Evolutionary conservation across 1,140 invertebrate species (phyloP).

Genomic region (Procambarus clarkii): DNA sequence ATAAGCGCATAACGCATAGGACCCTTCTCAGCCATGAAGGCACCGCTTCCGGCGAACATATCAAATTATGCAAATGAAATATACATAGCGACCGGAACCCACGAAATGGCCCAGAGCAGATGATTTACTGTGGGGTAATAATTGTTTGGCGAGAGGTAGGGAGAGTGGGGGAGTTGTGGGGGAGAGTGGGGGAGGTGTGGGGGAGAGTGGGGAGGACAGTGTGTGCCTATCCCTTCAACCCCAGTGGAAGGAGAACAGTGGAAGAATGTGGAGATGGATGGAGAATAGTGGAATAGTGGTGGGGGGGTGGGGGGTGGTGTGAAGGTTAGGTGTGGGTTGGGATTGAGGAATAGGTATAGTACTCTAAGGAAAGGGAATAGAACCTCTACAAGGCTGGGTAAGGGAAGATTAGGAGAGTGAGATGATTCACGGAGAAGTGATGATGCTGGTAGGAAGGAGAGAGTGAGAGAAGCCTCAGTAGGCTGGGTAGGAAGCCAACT

Average conservation of each 20-base stretch:
- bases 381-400: too few relatives aligned
- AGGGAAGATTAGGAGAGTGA: too few relatives aligned
- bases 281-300: background rate
- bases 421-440: too few relatives aligned
- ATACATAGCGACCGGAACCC: background rate
- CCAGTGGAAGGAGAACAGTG: background rate
- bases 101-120: background rate
- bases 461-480: too few relatives aligned
- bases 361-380: too few relatives aligned
- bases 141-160: background rate
- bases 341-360: too few relatives aligned
- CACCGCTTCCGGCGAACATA: constrained; percentile 1
- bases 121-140: background rate
- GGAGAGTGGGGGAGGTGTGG: background rate
- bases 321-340: background rate
- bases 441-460: too few relatives aligned
- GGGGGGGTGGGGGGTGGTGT: background rate
- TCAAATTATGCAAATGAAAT: constrained; percentile 19
- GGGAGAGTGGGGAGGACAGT: background rate
- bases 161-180: too few relatives aligned
- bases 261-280: background rate
- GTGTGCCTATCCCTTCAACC: too few relatives aligned
- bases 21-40: background rate
- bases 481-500: too few relatives aligned
- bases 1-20: background rate